Base-by-base conservation (phyloP, 1,140 invertebrate species). In the Penaeus indicus region DNA sequence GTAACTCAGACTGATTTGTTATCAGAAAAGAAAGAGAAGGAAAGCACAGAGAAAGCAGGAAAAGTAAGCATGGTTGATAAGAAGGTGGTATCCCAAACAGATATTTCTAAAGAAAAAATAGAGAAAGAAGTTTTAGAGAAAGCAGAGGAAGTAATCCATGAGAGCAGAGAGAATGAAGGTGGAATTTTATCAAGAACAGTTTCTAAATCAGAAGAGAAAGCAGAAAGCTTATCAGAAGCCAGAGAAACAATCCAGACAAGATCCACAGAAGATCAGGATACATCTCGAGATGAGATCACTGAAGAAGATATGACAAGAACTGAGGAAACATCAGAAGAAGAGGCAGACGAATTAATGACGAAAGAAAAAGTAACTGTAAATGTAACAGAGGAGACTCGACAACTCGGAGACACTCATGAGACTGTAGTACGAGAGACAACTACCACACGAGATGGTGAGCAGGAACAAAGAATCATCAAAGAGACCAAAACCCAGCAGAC, bases 401-500 rank as follows among this genome's bases (percentile, higher is more conserved):
- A 85, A 38, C 32, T 90, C 11, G 90, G 90, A 47, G 90, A 91
- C 77, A 90, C 89, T 47, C 62, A 84, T 32, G 90, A 91, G 84
- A 87, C 89, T n/a, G 81, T 91, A n/a, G 80, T 91, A 25, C 67
- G 90, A n/a, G 90, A 91, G 63, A 91, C 88, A 4, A 91, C 85
- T 22, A 91, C 90, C 25, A 90, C 88, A 1, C 83, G 90, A 78
- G 84, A 89, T 47, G 88, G 88, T n/a, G 90, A 84, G 27, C 90
- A 91, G 61, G 90, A 91, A 63, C 90, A 91, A 42, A 75, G 90
- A 32, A 63, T 91, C 32, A 86, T 91, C 27, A 89, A 89, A 72
- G 90, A 91, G 85, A 91, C 90, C n/a, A 91, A 91, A 72, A 91
- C 90, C 38, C 90, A 91, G 88, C 88, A 91, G 69, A 91, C 90